phyloP scores from a whole-genome alignment of 2,797 vertebrate species.

The Crocodylus rhombifer region DNA sequence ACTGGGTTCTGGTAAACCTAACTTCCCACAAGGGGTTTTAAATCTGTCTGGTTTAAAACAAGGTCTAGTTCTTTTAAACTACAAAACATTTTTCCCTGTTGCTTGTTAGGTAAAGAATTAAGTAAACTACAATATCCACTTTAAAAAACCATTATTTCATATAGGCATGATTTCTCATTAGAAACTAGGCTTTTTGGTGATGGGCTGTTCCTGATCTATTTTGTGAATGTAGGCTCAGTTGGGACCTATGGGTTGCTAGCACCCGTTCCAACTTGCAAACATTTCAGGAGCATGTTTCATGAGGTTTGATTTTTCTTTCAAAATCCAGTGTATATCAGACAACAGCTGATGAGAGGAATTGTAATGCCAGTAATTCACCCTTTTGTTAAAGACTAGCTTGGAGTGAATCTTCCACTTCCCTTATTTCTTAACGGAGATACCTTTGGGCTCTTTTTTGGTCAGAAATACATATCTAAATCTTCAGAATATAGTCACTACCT shows the following conservation, averaged over 20 bases:
- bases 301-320: rapidly evolving
- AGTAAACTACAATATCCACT: background rate
- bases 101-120: background rate
- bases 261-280: background rate
- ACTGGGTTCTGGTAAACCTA: background rate
- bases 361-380: background rate
- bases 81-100: background rate
- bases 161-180: background rate
- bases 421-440: background rate
- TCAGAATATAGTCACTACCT: background rate
- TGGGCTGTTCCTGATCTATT: background rate
- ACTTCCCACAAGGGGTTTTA: background rate
- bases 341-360: background rate
- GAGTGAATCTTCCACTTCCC: background rate
- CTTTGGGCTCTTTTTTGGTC: background rate
- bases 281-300: rapidly evolving
- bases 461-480: background rate
- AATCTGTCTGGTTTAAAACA: background rate
- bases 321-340: background rate
- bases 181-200: background rate
- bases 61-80: background rate
- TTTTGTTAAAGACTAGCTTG: background rate
- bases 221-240: background rate
- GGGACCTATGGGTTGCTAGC: background rate
- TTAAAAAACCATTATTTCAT: background rate